Conservation (phyloP, 2,113 vertebrate species). For the Orcinus orca region DNA sequence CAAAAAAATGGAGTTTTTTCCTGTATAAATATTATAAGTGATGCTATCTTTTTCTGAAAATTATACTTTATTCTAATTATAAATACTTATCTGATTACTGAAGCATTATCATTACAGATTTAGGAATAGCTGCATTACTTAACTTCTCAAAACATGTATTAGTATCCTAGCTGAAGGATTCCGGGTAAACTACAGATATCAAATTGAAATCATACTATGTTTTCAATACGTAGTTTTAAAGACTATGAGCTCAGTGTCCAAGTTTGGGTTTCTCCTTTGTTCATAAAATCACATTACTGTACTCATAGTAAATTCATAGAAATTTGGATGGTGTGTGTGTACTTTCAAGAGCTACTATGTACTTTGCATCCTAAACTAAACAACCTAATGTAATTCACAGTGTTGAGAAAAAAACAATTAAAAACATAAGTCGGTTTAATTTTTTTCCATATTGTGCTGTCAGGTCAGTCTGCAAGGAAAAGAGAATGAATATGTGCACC, state of each 20-base stretch:
- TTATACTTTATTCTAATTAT: slow-evolving; percentile 51
- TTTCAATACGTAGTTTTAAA: neutral
- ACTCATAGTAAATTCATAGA: slow-evolving; percentile 42
- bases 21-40: slow-evolving; percentile 75
- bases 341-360: slow-evolving; percentile 19
- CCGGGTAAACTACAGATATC: neutral
- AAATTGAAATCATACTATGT: slow-evolving; percentile 7
- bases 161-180: neutral
- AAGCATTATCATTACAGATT: slow-evolving; percentile 51
- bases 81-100: slow-evolving; percentile 40
- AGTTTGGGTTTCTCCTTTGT: slow-evolving; percentile 10
- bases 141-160: slow-evolving; percentile 48
- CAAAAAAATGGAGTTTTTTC: slow-evolving; percentile 17
- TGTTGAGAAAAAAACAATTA: slow-evolving; percentile 50
- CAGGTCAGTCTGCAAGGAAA: slow-evolving; percentile 32
- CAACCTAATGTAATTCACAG: neutral
- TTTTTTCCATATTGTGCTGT: slow-evolving; percentile 46
- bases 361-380: slow-evolving; percentile 54
- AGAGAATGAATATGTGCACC: neutral
- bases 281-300: slow-evolving; percentile 24
- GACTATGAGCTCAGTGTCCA: slow-evolving; percentile 13
- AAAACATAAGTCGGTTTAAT: slow-evolving; percentile 46
- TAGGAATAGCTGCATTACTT: slow-evolving; percentile 10
- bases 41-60: slow-evolving; percentile 72
- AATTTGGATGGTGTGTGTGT: slow-evolving; percentile 29